Evolutionary conservation across 2,113 vertebrate species (phyloP).

Genomic region (Gallinago media): DNA sequence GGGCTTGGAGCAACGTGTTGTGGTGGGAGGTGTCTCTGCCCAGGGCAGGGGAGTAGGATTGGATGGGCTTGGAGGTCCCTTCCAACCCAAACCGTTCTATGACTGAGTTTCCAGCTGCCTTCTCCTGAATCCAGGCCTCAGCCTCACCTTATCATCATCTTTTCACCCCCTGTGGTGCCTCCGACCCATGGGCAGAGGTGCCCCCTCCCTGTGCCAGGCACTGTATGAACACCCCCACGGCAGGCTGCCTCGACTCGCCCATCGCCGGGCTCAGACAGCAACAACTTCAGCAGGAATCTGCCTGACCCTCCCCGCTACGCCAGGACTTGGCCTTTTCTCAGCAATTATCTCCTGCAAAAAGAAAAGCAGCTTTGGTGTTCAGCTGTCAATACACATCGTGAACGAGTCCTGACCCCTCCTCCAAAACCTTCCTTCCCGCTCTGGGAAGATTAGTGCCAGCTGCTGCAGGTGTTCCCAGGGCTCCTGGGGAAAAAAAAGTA

Average conservation of each 20-base stretch:
- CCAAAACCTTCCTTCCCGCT: neutral
- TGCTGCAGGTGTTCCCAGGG: neutral
- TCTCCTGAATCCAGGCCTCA: neutral
- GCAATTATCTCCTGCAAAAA: neutral
- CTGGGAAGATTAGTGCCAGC: neutral
- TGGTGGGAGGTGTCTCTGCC: no score
- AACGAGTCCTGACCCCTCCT: neutral
- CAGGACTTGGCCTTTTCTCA: neutral
- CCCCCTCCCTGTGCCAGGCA: neutral
- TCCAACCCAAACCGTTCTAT: no score
- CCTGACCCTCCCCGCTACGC: neutral
- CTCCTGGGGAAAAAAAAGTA: neutral
- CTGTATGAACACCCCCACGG: fast-evolving
- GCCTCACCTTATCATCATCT: neutral
- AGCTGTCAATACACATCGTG: neutral
- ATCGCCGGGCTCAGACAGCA: neutral
- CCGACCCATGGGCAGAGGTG: neutral
- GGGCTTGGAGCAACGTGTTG: no score
- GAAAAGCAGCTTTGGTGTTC: neutral
- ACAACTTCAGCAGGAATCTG: neutral
- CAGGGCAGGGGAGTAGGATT: no score
- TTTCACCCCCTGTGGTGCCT: fast-evolving
- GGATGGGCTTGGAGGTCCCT: no score
- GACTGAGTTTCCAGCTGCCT: neutral
- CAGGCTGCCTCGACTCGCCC: neutral